Evolutionary conservation across 2,113 vertebrate species (phyloP).

Genomic region (Clarias magur): DNA sequence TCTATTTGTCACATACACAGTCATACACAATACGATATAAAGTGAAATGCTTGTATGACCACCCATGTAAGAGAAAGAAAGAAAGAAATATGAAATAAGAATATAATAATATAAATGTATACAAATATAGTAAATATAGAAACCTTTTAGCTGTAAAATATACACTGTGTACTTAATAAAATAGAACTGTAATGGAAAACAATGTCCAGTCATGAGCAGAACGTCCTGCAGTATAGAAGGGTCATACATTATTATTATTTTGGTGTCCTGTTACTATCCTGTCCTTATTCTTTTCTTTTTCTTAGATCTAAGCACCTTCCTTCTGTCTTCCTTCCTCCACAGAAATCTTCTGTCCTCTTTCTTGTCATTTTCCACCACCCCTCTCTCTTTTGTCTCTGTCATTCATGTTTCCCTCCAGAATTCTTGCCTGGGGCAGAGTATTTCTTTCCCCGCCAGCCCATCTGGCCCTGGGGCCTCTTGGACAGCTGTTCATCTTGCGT

Average conservation of each 20-base stretch:
- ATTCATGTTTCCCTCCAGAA: conserved; percentile 62
- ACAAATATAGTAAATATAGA: no score
- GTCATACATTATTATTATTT: neutral
- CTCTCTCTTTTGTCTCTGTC: conserved; percentile 61
- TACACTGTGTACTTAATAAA: no score
- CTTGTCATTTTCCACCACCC: conserved; percentile 51
- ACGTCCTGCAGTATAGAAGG: neutral
- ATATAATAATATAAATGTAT: no score
- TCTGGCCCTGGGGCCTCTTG: conserved; percentile 60
- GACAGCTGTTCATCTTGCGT: conserved; percentile 54
- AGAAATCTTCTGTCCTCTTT: conserved; percentile 44
- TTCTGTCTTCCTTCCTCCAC: conserved; percentile 34
- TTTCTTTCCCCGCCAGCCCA: conserved; percentile 58
- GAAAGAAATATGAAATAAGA: no score
- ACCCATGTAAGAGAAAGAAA: no score
- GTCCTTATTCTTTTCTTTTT: conserved; percentile 25
- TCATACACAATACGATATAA: no score
- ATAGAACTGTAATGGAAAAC: no score
- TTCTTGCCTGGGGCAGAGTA: conserved; percentile 55
- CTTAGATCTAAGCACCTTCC: conserved; percentile 28
- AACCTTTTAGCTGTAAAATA: no score
- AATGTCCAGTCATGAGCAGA: no score
- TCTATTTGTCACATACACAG: no score
- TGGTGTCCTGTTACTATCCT: neutral
- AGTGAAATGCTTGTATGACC: neutral